phyloP scores from a whole-genome alignment of 2,113 vertebrate genomes.

The Oncorhynchus clarkii region DNA sequence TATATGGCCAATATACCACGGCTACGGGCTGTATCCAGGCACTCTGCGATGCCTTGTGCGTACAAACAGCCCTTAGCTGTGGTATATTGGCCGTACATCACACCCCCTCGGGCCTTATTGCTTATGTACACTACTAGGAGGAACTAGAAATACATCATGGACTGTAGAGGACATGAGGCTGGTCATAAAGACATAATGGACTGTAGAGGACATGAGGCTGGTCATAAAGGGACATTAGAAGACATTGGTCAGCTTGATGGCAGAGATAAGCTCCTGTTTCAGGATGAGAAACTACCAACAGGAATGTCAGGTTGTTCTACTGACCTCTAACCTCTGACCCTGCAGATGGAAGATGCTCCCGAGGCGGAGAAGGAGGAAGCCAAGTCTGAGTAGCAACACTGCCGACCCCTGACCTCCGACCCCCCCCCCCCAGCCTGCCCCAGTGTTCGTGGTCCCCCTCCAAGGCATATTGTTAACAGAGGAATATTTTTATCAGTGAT shows the following conservation, averaged over 20 bases:
- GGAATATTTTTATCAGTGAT: constrained; percentile 85
- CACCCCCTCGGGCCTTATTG: no score
- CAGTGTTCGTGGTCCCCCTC: constrained; percentile 76
- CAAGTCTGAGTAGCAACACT: constrained; percentile 79
- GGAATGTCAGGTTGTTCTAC: neutral
- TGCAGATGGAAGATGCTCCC: constrained; percentile 70
- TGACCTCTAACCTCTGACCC: constrained; percentile 4
- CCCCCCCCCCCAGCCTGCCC: constrained; percentile 44
- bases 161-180: no score
- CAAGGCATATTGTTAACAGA: constrained; percentile 82
- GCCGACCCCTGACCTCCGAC: constrained; percentile 46
- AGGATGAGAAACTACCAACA: no score
- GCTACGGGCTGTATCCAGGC: no score
- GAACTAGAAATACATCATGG: neutral
- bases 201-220: no score
- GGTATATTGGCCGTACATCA: no score
- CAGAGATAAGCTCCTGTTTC: neutral
- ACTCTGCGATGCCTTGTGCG: no score
- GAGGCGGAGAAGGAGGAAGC: constrained; percentile 76
- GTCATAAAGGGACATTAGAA: no score
- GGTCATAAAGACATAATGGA: no score
- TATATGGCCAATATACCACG: no score
- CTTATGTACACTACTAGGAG: neutral
- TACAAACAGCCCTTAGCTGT: no score
- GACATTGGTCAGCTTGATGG: neutral